Evolutionary conservation across 2,113 vertebrate species (phyloP).

Genomic region (Chloroceryle aenea): DNA sequence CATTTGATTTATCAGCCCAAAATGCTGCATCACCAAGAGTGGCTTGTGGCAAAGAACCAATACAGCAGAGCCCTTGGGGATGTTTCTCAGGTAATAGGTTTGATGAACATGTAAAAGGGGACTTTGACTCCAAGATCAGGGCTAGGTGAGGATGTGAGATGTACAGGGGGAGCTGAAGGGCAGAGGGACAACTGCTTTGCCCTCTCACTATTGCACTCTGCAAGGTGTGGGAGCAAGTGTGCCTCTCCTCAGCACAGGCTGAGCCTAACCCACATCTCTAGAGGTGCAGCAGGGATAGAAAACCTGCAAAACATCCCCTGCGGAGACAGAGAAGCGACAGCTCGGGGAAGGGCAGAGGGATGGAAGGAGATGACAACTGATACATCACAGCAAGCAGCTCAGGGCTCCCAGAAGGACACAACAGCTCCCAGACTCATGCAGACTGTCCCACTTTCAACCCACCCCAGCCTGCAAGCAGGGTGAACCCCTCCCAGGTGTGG

Average conservation of each 20-base stretch:
- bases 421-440: rapidly evolving
- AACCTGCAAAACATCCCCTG: neutral
- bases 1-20: neutral
- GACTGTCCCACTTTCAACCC: neutral
- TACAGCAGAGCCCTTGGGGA: neutral
- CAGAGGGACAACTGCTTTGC: neutral
- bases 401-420: neutral
- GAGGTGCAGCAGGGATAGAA: neutral
- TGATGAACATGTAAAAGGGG: rapidly evolving
- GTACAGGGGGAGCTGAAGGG: neutral
- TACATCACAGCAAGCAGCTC: neutral
- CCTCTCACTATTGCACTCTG: neutral
- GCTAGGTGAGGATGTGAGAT: neutral
- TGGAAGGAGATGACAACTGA: neutral
- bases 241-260: neutral
- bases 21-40: neutral
- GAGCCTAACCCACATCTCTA: neutral
- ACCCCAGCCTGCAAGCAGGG: neutral
- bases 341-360: neutral
- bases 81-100: neutral
- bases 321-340: neutral
- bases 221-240: neutral
- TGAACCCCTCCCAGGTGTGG: neutral
- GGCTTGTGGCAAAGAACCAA: neutral
- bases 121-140: neutral